Percentiles rank a stretch among this genome's conserved stretches.
phyloP scores from a whole-genome alignment of 92 coral and sea anemone genomes.

The Epizoanthus ramosus region DNA sequence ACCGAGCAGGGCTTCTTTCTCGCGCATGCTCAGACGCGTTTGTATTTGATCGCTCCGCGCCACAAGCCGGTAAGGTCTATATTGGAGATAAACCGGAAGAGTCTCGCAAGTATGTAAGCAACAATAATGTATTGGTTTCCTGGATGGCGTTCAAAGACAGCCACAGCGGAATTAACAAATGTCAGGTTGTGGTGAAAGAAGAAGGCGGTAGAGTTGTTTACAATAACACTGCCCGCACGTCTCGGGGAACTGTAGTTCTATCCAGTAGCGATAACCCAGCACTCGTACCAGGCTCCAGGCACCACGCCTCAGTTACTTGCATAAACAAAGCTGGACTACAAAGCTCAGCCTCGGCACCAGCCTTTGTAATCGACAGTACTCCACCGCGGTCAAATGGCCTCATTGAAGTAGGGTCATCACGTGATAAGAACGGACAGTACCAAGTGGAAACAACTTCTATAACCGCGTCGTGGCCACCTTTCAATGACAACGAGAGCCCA shows the following conservation, averaged over 20 bases:
- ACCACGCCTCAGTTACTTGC: constrained; percentile 55
- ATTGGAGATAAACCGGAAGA: constrained; percentile 52
- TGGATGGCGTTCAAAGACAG: constrained; percentile 73
- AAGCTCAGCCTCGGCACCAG: constrained; percentile 46
- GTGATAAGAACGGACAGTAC: constrained; percentile 59
- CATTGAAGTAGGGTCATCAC: constrained; percentile 55
- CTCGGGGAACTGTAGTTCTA: constrained; percentile 39
- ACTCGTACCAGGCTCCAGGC: constrained; percentile 41
- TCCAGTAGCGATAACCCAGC: not conserved
- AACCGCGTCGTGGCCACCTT: constrained; percentile 68
- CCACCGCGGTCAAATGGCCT: constrained; percentile 65
- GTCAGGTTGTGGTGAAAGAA: constrained; percentile 55
- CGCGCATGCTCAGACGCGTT: constrained; percentile 88
- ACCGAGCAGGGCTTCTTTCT: constrained; percentile 76
- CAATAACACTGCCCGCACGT: constrained; percentile 4
- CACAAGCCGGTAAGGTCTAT: constrained; percentile 56
- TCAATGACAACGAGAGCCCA: constrained; percentile 75
- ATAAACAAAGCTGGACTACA: constrained; percentile 71
- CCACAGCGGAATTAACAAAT: constrained; percentile 71
- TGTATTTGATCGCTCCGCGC: constrained; percentile 77
- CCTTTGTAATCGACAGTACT: constrained; percentile 67
- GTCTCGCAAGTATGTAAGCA: constrained; percentile 43
- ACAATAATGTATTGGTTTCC: constrained; percentile 38
- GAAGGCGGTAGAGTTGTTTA: constrained; percentile 17
- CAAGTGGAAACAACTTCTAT: constrained; percentile 51